Percentiles rank a stretch among this genome's conserved stretches.
phyloP scores from a whole-genome alignment of 2,797 vertebrate genomes.

The Sibirionetta formosa region DNA sequence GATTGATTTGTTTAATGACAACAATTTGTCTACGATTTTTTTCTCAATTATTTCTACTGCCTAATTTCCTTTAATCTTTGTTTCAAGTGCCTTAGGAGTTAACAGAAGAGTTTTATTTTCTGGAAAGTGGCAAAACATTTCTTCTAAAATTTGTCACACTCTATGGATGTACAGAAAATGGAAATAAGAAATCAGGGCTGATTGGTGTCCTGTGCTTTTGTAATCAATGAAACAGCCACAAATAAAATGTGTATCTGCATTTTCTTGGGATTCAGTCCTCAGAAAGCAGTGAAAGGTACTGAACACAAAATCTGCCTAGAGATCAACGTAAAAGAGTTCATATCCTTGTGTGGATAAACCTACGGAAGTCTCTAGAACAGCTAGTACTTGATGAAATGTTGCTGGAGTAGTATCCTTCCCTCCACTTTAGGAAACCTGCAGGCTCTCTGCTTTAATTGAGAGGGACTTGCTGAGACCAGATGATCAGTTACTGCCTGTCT shows the following conservation, averaged over 20 bases:
- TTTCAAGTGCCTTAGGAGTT: neutral
- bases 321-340: neutral
- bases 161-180: neutral
- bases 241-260: neutral
- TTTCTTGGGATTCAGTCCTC: neutral
- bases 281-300: neutral
- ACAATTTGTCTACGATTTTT: neutral
- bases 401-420: neutral
- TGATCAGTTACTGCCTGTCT: neutral
- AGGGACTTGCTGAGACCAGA: neutral
- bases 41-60: neutral
- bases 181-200: neutral
- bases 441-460: neutral
- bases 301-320: neutral
- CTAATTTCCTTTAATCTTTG: neutral
- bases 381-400: neutral
- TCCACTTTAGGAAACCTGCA: neutral
- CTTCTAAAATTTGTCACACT: neutral
- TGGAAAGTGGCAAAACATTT: neutral
- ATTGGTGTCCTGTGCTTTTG: neutral
- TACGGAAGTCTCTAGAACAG: neutral
- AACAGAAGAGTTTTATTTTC: neutral
- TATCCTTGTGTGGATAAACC: fast-evolving
- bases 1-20: slow-evolving; percentile 6
- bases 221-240: neutral